These are phyloP conservation scores for Eilema depressum DNA, from an alignment of 2,888 invertebrate genomes.

Conservation along the genomic window DNA sequence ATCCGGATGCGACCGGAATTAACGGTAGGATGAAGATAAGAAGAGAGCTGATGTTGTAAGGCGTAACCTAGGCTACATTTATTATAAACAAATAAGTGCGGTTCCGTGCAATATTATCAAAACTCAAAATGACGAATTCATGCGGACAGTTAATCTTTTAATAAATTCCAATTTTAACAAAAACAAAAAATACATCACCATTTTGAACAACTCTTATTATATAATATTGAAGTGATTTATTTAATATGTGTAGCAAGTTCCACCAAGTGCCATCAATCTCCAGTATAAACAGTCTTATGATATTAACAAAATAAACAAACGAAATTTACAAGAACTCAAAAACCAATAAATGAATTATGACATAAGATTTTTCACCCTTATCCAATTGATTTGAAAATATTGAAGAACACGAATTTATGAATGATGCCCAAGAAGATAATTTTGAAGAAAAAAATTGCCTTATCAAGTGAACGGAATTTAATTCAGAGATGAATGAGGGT, in stretches of 20 bases:
- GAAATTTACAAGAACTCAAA: not conserved
- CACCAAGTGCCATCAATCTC: no score
- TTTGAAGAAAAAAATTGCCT: slow-evolving; percentile 16
- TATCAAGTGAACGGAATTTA: slow-evolving; percentile 30
- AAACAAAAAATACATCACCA: not conserved
- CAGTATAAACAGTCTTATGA: no score
- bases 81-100: no score
- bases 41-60: no score
- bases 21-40: no score
- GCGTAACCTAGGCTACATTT: no score
- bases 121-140: no score
- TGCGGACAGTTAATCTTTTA: not conserved
- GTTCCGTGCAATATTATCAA: no score
- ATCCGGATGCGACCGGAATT: no score
- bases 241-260: no score
- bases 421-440: slow-evolving; percentile 20
- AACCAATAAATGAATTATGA: not conserved
- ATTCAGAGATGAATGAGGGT: slow-evolving; percentile 31
- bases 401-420: slow-evolving; percentile 31
- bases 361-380: slow-evolving; percentile 31
- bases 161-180: not conserved
- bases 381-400: slow-evolving; percentile 43
- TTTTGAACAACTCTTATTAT: no score
- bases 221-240: no score
- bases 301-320: not conserved